phyloP scores from a whole-genome alignment of 2,888 invertebrate species.

The Hyposoter didymator region DNA sequence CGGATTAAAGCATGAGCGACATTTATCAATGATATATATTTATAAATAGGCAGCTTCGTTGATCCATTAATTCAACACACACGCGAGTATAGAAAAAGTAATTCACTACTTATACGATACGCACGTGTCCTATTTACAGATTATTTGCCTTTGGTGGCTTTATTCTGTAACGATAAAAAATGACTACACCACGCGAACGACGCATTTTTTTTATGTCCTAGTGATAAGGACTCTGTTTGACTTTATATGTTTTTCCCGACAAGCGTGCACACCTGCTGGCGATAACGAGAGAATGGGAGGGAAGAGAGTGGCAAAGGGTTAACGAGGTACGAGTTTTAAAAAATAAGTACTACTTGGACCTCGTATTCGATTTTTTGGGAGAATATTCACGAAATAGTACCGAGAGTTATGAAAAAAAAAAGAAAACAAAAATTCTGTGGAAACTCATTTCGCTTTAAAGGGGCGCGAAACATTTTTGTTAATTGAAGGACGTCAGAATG shows the following conservation, averaged over 20 bases:
- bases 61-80: slow-evolving; percentile 52
- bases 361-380: not conserved
- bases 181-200: slow-evolving; percentile 56
- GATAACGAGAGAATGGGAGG: not conserved
- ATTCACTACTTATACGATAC: slow-evolving; percentile 57
- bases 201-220: slow-evolving; percentile 48
- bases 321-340: not conserved
- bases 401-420: no score
- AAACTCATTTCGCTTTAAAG: not conserved
- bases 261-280: slow-evolving; percentile 17
- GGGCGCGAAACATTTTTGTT: not conserved
- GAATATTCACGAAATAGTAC: not conserved
- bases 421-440: not conserved
- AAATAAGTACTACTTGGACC: not conserved
- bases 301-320: not conserved
- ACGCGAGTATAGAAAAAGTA: slow-evolving; percentile 62
- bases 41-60: not conserved
- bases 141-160: slow-evolving; percentile 10
- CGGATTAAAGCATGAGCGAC: not conserved
- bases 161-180: slow-evolving; percentile 45
- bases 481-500: not conserved
- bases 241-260: slow-evolving; percentile 45
- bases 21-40: slow-evolving; percentile 6
- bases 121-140: not conserved
- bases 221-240: slow-evolving; percentile 60